Evolutionary conservation across 2,888 invertebrate species (phyloP).

Genomic region (Troides helena): DNA sequence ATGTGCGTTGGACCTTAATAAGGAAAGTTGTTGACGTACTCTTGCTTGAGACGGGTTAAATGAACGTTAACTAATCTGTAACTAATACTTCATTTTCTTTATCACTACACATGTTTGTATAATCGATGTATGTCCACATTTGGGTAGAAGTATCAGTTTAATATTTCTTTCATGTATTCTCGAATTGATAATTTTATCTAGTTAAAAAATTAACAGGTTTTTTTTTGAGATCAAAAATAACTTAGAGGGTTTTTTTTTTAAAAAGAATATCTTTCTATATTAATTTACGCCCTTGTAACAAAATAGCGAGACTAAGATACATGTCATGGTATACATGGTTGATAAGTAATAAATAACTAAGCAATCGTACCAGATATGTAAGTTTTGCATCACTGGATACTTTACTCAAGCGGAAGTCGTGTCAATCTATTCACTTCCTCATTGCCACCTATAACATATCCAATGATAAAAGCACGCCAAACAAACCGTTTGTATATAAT

Average conservation of each 20-base stretch:
- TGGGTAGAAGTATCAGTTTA: too few species aligned
- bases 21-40: too few species aligned
- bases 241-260: neutral
- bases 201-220: too few species aligned
- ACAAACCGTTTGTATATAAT: slow-evolving; percentile 11
- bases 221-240: neutral
- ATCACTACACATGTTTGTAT: neutral
- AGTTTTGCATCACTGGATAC: slow-evolving; percentile 46
- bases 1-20: too few species aligned
- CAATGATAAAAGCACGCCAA: slow-evolving; percentile 31
- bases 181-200: too few species aligned
- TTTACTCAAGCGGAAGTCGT: slow-evolving; percentile 45
- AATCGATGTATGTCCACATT: too few species aligned
- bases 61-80: too few species aligned
- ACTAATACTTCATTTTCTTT: too few species aligned
- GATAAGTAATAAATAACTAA: slow-evolving; percentile 16
- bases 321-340: neutral
- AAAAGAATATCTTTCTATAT: neutral
- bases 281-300: neutral
- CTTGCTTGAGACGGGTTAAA: too few species aligned
- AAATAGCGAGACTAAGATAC: neutral
- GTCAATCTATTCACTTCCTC: slow-evolving; percentile 45
- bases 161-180: too few species aligned
- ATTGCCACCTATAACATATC: slow-evolving; percentile 46
- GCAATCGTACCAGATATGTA: slow-evolving; percentile 30